Evolutionary conservation across 2,888 invertebrate species (phyloP), one percentile per base, ranked within the genome.

Genomic region (Phymatocera aterrima): DNA sequence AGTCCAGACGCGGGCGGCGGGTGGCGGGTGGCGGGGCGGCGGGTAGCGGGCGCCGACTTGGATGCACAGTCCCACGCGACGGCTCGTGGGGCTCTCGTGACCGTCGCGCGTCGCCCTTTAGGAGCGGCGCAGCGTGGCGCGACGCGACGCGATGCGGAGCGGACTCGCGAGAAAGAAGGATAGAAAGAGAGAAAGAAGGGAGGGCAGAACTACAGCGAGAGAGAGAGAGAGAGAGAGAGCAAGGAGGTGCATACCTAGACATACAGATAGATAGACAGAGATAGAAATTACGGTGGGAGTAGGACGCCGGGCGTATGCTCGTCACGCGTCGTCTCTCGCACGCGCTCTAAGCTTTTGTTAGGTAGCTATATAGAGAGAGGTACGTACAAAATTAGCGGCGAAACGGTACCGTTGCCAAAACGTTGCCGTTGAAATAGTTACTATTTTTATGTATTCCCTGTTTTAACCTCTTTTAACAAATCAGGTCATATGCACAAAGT

Each of bases 21-120:
- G 28, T 79, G 80, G 79, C 80, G 82, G 74, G 81, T 70, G 81
- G 82, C 82, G 80, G 8, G 10, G 74, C 80, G 77, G 70, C 78
- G 75, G 65, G 24, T 64, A 68, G 74, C 34, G 65, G 54, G 70
- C 60, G 79, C 54, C 75, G 79, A 68, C 79, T 79, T 79, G 40
- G 34, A 64, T 72, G 81, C 82, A 81, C 28, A 46, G 85, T 84
- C 84, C 85, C 86, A 85, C 85, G 85, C 84, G 87, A 86, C 87
- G 86, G 86, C 85, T 84, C 86, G 85, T 83, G 86, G 72, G 57
- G 83, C 85, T 86, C 85, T 85, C 85, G 84, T 85, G 85, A 85
- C 84, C 82, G 83, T 83, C 85, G 83, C 82, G 83, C 83, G 84
- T 57, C 75, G 75, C 54, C 57, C 37, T 60, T 64, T 51, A 51